Evolutionary conservation across 2,797 vertebrate genomes (phyloP).

Genomic region (Pseudopleuronectes americanus): DNA sequence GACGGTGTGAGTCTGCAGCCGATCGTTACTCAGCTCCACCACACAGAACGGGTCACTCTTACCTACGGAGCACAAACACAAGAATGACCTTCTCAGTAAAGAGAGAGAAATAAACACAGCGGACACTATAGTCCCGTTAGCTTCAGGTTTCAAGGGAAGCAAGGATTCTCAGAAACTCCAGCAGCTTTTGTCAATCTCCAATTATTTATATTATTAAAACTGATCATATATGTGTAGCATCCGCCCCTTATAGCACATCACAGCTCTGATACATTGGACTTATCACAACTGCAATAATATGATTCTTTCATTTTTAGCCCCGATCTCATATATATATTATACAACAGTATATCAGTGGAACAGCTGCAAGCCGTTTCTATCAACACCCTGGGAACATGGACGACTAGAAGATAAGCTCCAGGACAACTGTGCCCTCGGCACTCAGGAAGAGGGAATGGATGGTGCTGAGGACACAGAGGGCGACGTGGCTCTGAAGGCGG

Average conservation of each 20-base stretch:
- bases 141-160: slow-evolving; percentile 5
- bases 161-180: slow-evolving; percentile 21
- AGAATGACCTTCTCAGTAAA: slow-evolving; percentile 14
- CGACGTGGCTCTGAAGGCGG: slow-evolving; percentile 43
- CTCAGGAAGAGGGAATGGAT: slow-evolving; percentile 47
- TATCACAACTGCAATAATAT: slow-evolving; percentile 68
- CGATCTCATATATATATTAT: slow-evolving; percentile 23
- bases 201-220: slow-evolving; percentile 28
- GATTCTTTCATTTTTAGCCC: slow-evolving; percentile 62
- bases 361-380: slow-evolving; percentile 64
- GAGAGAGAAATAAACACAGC: slow-evolving; percentile 2
- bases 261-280: slow-evolving; percentile 52
- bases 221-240: slow-evolving; percentile 11
- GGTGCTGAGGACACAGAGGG: slow-evolving; percentile 35
- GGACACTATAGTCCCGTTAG: slow-evolving; percentile 8
- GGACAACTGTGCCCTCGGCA: slow-evolving; percentile 56
- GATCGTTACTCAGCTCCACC: slow-evolving; percentile 96
- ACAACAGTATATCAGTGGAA: slow-evolving; percentile 48
- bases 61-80: slow-evolving; percentile 76
- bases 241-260: slow-evolving; percentile 32
- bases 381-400: slow-evolving; percentile 58
- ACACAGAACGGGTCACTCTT: slow-evolving; percentile 99
- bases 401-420: slow-evolving; percentile 73
- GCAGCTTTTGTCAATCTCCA: slow-evolving; percentile 30
- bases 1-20: slow-evolving; percentile 95